phyloP scores from a whole-genome alignment of 37 sponge, comb jelly and placozoan genomes.

The Beroe ovata region DNA sequence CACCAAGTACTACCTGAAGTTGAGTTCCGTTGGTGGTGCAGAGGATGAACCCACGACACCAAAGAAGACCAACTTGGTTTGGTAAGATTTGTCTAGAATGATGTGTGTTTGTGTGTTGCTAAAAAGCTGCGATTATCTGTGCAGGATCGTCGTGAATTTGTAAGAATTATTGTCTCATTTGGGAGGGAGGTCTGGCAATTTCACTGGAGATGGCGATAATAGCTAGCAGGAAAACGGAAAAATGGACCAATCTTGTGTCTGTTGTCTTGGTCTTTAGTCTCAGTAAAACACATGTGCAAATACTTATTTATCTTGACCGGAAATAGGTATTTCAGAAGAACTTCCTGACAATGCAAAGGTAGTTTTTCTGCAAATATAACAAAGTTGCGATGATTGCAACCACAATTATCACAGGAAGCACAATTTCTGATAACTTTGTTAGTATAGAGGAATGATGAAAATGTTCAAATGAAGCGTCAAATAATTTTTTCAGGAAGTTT shows the following conservation, averaged over 20 bases:
- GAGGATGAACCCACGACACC: background rate
- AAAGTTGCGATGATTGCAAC: too few relatives aligned
- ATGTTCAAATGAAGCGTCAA: too few relatives aligned
- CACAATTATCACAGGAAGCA: too few relatives aligned
- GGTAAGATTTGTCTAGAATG: background rate
- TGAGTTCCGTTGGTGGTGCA: background rate
- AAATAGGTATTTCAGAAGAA: background rate
- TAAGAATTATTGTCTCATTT: background rate
- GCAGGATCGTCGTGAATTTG: background rate
- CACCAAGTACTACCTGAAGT: slow-evolving; percentile 56
- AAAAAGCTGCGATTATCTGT: background rate
- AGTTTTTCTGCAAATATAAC: too few relatives aligned
- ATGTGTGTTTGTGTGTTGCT: background rate
- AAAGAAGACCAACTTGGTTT: slow-evolving; percentile 22
- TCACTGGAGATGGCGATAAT: too few relatives aligned
- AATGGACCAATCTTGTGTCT: background rate
- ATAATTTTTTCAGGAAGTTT: slow-evolving; percentile 31
- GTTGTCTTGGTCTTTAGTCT: background rate
- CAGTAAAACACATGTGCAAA: background rate
- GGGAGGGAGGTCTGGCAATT: background rate
- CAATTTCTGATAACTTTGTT: too few relatives aligned
- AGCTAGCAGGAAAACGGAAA: background rate
- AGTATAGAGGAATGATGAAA: too few relatives aligned
- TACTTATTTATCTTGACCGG: background rate
- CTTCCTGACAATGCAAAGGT: too few relatives aligned